These are phyloP conservation scores for Tiliacea citrago DNA, from an alignment of 2,888 invertebrate species.

Conservation along the genomic window DNA sequence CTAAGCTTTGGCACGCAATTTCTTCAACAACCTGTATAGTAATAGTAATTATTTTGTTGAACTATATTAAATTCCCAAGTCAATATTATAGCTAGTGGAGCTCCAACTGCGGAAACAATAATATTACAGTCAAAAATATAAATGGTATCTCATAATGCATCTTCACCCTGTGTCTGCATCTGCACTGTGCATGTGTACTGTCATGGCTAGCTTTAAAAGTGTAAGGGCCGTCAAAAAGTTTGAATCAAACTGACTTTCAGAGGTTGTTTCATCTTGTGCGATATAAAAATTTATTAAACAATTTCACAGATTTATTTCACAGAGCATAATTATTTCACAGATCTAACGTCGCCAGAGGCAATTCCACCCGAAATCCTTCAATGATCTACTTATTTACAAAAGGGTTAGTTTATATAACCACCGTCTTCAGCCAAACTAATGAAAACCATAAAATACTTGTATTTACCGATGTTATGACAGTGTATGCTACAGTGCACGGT, in stretches of 20 bases:
- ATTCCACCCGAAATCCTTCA: background rate
- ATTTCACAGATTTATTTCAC: background rate
- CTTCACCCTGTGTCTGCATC: too few species aligned
- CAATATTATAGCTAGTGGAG: too few species aligned
- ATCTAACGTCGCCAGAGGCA: background rate
- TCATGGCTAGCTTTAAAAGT: background rate
- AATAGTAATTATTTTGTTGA: too few species aligned
- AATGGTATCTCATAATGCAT: too few species aligned
- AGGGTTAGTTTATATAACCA: slow-evolving; percentile 11
- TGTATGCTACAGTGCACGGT: slow-evolving; percentile 28
- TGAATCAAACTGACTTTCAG: background rate
- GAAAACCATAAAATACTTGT: slow-evolving; percentile 8
- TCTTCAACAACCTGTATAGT: too few species aligned
- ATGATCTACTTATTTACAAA: slow-evolving; percentile 20
- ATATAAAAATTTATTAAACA: background rate
- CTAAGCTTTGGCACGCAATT: too few species aligned
- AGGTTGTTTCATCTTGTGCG: background rate
- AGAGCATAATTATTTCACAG: background rate
- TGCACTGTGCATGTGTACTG: background rate
- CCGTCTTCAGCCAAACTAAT: slow-evolving; percentile 11
- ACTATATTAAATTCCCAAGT: too few species aligned
- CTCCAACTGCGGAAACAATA: too few species aligned
- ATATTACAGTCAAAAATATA: too few species aligned
- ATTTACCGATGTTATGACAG: slow-evolving; percentile 30
- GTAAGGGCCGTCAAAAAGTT: background rate